These are phyloP conservation scores for Pterophyllum scalare DNA, from an alignment of 2,113 vertebrate species.

Conservation along the genomic window DNA sequence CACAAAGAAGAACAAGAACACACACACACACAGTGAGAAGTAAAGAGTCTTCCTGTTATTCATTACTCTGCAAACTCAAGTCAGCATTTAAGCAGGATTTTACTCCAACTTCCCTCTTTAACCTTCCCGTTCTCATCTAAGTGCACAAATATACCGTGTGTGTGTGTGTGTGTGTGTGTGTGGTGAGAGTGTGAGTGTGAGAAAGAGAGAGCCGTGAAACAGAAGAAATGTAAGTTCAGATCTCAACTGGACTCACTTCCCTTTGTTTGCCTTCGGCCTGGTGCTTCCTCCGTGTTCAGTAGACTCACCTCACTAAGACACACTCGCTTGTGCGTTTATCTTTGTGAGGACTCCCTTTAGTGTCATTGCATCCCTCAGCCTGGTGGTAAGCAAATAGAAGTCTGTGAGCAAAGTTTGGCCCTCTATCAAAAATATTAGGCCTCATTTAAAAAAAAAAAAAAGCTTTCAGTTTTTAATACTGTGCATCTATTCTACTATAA, in stretches of 20 bases:
- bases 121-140: conserved; percentile 55
- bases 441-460: background rate
- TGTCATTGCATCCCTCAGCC: background rate
- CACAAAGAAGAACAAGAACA: too few species aligned
- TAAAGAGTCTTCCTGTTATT: conserved; percentile 84
- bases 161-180: background rate
- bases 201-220: conserved; percentile 18
- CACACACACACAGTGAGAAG: conserved; percentile 41
- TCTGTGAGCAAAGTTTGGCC: background rate
- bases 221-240: conserved; percentile 75
- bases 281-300: conserved; percentile 67
- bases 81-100: conserved; percentile 79
- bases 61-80: conserved; percentile 76
- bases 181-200: background rate
- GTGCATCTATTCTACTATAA: background rate
- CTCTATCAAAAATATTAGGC: background rate
- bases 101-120: conserved; percentile 71
- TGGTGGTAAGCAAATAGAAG: background rate
- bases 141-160: background rate
- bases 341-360: conserved; percentile 5
- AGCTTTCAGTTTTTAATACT: background rate
- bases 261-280: conserved; percentile 65
- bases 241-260: conserved; percentile 79
- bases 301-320: background rate
- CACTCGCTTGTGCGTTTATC: background rate